Conservation (phyloP, 2,113 vertebrate species). For the Chelonoidis abingdonii region DNA sequence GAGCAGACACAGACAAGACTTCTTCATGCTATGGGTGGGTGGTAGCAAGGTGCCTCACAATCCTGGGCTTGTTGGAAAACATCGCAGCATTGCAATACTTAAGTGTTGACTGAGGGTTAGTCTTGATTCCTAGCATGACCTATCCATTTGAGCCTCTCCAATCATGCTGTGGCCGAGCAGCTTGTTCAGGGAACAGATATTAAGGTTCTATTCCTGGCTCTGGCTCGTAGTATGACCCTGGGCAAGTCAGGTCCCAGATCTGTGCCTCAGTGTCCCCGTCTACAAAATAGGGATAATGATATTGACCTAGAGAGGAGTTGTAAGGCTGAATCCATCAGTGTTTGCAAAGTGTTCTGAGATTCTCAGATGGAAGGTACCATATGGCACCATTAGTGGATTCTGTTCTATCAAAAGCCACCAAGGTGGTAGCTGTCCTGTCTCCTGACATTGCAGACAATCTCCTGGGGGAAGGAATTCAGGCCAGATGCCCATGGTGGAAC, state of each 20-base stretch:
- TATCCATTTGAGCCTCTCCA: not conserved
- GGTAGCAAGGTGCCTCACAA: not conserved
- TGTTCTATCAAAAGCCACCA: fast-evolving
- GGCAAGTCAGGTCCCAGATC: not conserved
- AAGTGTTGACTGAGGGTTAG: not conserved
- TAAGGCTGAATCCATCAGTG: not conserved
- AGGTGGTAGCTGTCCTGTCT: fast-evolving
- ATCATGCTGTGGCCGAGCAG: not conserved
- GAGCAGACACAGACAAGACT: not conserved
- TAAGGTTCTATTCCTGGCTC: not conserved
- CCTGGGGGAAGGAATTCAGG: not conserved
- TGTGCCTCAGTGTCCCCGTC: not conserved
- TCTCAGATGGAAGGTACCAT: not conserved
- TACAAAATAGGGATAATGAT: too few species aligned
- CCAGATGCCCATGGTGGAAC: not conserved
- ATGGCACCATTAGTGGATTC: not conserved
- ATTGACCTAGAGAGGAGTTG: not conserved
- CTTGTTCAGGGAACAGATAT: not conserved
- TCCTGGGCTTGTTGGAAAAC: not conserved
- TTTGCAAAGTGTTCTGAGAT: not conserved
- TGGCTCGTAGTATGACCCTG: not conserved
- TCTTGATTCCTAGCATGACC: not conserved
- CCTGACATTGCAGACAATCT: not conserved
- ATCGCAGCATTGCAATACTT: not conserved
- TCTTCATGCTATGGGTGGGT: not conserved